Evolutionary conservation across 2,888 invertebrate genomes (phyloP).

Genomic region (Drosophila sordidula): DNA sequence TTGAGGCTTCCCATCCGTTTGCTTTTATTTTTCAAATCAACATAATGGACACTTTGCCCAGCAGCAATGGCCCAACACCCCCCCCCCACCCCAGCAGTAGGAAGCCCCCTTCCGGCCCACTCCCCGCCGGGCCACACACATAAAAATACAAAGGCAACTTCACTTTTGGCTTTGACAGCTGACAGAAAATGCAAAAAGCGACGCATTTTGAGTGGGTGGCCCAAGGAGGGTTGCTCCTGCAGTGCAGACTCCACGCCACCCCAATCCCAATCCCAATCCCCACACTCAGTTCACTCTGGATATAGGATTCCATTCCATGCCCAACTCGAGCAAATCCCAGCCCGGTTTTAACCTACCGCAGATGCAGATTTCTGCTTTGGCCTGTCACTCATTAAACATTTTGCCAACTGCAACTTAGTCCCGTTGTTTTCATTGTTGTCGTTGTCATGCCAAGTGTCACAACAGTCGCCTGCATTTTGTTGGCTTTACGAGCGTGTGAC

Average conservation of each 20-base stretch:
- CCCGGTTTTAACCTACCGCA: slow-evolving; percentile 67
- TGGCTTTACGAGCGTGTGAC: slow-evolving; percentile 73
- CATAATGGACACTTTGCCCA: slow-evolving; percentile 81
- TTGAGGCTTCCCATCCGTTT: slow-evolving; percentile 62
- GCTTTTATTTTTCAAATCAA: slow-evolving; percentile 80
- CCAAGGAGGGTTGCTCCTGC: slow-evolving; percentile 27
- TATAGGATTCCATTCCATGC: slow-evolving; percentile 16
- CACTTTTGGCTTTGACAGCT: slow-evolving; percentile 73
- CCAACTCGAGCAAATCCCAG: slow-evolving; percentile 35
- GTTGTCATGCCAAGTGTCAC: slow-evolving; percentile 73
- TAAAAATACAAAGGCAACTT: slow-evolving; percentile 73
- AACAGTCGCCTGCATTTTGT: slow-evolving; percentile 68
- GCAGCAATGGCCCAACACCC: slow-evolving; percentile 40
- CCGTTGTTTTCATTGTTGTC: slow-evolving; percentile 49
- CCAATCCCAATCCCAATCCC: neutral
- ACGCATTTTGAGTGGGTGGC: slow-evolving; percentile 67
- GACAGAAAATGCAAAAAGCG: slow-evolving; percentile 74
- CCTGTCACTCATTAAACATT: slow-evolving; percentile 75
- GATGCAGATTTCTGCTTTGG: slow-evolving; percentile 57
- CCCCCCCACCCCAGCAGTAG: neutral
- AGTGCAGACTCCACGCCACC: slow-evolving; percentile 17
- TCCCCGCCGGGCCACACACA: slow-evolving; percentile 37
- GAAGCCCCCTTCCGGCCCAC: neutral
- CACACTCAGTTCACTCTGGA: slow-evolving; percentile 3
- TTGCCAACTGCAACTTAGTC: slow-evolving; percentile 66